These are phyloP conservation scores for Nebria salina DNA, from an alignment of 2,888 invertebrate species.

Conservation along the genomic window DNA sequence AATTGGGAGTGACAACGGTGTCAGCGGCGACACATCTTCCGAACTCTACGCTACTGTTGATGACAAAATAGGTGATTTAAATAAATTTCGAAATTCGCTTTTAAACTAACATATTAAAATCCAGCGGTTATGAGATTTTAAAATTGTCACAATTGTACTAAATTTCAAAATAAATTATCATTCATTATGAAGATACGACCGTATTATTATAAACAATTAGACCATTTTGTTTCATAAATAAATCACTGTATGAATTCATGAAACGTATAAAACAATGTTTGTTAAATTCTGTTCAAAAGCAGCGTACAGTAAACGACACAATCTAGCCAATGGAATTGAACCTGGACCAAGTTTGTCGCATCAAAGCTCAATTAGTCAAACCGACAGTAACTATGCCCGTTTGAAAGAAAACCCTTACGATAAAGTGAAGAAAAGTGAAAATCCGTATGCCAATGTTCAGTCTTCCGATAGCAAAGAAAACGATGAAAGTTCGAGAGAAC, in stretches of 20 bases:
- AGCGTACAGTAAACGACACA: slow-evolving; percentile 56
- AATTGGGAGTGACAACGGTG: slow-evolving; percentile 56
- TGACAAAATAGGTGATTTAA: slow-evolving; percentile 62
- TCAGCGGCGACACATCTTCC: slow-evolving; percentile 77
- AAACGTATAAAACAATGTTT: not conserved
- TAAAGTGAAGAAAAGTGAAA: slow-evolving; percentile 66
- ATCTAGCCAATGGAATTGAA: slow-evolving; percentile 57
- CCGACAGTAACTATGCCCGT: slow-evolving; percentile 72
- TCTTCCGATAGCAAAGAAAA: slow-evolving; percentile 58
- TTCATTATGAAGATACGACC: no score
- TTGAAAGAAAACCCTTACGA: slow-evolving; percentile 76
- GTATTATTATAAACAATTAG: not conserved
- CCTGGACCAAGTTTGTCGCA: slow-evolving; percentile 68
- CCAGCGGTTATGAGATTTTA: no score
- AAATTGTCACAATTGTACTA: no score
- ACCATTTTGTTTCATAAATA: not conserved
- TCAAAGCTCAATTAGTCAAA: slow-evolving; percentile 69
- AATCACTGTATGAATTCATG: not conserved
- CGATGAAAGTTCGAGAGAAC: slow-evolving; percentile 52
- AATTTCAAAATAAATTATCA: no score
- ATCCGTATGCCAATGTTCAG: slow-evolving; percentile 79
- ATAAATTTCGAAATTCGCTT: not conserved
- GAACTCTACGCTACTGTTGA: slow-evolving; percentile 88
- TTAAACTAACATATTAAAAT: no score
- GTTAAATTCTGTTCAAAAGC: slow-evolving; percentile 51